phyloP scores from a whole-genome alignment of 2,888 invertebrate species.

The Cosmia pyralina region DNA sequence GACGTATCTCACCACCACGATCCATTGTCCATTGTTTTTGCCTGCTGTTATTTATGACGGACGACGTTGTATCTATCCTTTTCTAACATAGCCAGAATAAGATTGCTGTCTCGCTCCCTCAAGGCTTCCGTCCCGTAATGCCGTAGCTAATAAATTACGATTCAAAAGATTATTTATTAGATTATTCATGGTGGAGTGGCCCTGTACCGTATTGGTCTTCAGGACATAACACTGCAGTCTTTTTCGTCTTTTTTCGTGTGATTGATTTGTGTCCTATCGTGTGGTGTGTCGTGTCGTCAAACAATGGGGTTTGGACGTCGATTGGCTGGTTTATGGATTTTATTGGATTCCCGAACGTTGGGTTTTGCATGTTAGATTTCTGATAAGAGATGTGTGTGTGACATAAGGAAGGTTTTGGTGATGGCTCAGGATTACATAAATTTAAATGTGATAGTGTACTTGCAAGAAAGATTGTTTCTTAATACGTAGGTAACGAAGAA shows the following conservation, averaged over 20 bases:
- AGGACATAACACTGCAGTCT: slow-evolving; percentile 79
- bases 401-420: slow-evolving; percentile 16
- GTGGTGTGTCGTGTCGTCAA: slow-evolving; percentile 62
- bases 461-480: background rate
- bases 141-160: slow-evolving; percentile 87
- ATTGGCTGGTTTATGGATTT: slow-evolving; percentile 64
- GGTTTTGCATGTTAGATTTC: slow-evolving; percentile 59
- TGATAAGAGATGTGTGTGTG: slow-evolving; percentile 53
- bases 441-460: background rate
- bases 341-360: slow-evolving; percentile 54
- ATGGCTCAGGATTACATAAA: background rate
- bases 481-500: no score
- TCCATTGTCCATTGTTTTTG: slow-evolving; percentile 91
- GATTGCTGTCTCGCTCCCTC: slow-evolving; percentile 73
- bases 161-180: slow-evolving; percentile 89
- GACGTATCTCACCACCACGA: slow-evolving; percentile 89
- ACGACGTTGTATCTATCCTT: slow-evolving; percentile 80
- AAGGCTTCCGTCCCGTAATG: slow-evolving; percentile 87
- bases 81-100: slow-evolving; percentile 67
- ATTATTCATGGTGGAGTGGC: slow-evolving; percentile 86
- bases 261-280: slow-evolving; percentile 84
- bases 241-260: slow-evolving; percentile 75
- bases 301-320: slow-evolving; percentile 57
- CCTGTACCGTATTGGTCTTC: slow-evolving; percentile 87
- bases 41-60: slow-evolving; percentile 89